Evolutionary conservation across 2,113 vertebrate genomes (phyloP), one percentile per base, ranked within the genome.

Genomic region (Cheirogaleus medius): DNA sequence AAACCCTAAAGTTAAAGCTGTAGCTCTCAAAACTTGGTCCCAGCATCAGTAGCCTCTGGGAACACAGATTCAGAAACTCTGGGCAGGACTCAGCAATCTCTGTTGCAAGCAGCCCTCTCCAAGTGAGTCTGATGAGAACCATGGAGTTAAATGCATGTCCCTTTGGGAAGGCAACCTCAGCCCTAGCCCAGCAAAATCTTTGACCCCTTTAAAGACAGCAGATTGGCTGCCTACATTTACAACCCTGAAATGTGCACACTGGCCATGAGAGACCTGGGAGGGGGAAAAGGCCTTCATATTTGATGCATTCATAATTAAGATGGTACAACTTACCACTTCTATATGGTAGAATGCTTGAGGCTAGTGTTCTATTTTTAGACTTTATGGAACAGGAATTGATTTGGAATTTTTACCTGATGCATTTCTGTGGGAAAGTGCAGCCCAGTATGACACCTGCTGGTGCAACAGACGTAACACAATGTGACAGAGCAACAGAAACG

Each of bases 391-490:
- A 92, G 54, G 54, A 87, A 80, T 58, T 63, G 10, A 60, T 93
- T 87, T 83, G 54, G 77, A 84, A 86, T 94, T 97, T 96, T 83
- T 32, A 89, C 60, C 71, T 92, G 32, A 89, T 77, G 2, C 56
- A 63, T 66, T 94, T 90, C 86, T 94, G 27, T 89, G 42, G 86
- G 54, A 97, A 97, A 93, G 74, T 54, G 27, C 15, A 95, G 86
- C 15, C 39, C 94, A 95, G 83, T 56, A 74, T 94, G 91, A 97
- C 86, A 97, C 73, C 93, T 95, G 64, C 91, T 94, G 93, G 93
- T 89, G 3, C 83, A 86, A n/a, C 78, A 93, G 68, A 78, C 73
- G 88, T 97, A 95, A 97, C 73, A 94, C 93, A 96, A 34, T 84
- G 68, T 94, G 86, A 93, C 91, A 89, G 86, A 90, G 54, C 88